phyloP scores from a whole-genome alignment of 1,140 invertebrate genomes.

The Sesamia nonagrioides region DNA sequence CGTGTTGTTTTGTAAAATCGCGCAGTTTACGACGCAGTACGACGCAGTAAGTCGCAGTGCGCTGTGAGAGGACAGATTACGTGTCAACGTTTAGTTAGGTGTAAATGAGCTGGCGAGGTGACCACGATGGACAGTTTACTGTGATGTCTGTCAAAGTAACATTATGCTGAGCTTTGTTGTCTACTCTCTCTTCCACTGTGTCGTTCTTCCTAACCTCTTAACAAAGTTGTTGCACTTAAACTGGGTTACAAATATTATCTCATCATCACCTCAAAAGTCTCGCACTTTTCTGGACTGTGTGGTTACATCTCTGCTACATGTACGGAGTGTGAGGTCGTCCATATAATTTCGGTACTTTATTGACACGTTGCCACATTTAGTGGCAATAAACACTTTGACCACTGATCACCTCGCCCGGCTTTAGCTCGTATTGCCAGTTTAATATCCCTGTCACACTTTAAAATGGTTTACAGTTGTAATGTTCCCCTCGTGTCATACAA shows the following conservation, averaged over 20 bases:
- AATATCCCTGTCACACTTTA: constrained; percentile 16
- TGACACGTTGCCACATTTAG: constrained; percentile 14
- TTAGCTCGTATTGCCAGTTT: neutral
- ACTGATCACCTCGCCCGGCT: neutral
- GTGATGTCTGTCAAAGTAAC: too few species aligned
- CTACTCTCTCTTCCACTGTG: too few species aligned
- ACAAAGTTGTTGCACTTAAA: neutral
- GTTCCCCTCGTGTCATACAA: neutral
- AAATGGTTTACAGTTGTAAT: neutral
- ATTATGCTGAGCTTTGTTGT: too few species aligned
- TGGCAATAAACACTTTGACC: neutral
- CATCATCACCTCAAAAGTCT: neutral
- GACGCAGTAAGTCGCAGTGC: neutral
- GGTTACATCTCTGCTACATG: neutral
- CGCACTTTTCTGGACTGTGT: neutral
- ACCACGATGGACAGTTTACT: too few species aligned
- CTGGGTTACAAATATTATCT: neutral
- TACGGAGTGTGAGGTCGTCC: neutral
- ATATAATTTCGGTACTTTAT: constrained; percentile 27
- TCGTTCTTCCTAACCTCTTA: too few species aligned
- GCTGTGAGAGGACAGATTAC: neutral
- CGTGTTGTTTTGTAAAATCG: neutral
- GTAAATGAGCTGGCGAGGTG: neutral
- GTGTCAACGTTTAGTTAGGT: neutral
- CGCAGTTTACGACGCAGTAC: neutral